Percentiles rank a stretch among this genome's conserved stretches.
Evolutionary conservation across 2,888 invertebrate genomes (phyloP).

Genomic region (Steinernema carpocapsae): DNA sequence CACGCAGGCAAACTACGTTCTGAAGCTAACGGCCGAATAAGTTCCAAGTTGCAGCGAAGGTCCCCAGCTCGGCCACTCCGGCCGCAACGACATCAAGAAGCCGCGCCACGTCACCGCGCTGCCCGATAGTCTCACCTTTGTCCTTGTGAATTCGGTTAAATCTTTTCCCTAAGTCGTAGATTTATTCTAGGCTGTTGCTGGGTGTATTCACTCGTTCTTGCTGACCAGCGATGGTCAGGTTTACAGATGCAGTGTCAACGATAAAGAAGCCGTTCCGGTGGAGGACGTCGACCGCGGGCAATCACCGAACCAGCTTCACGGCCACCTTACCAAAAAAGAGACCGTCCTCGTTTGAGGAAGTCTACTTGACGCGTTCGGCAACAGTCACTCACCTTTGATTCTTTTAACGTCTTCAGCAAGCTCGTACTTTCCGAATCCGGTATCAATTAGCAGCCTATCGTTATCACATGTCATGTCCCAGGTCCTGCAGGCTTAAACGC

Average conservation of each 20-base stretch:
- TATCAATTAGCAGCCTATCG: conserved; percentile 9
- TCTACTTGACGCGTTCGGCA: conserved; percentile 75
- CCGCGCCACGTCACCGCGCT: conserved; percentile 64
- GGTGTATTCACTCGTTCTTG: conserved; percentile 93
- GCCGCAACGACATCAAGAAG: conserved; percentile 62
- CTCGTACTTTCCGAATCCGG: conserved; percentile 3
- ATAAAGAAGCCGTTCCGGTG: conserved; percentile 91
- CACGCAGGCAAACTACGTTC: conserved; percentile 36
- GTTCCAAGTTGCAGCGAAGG: conserved; percentile 64
- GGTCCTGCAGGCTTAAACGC: too few species aligned
- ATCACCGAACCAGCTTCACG: conserved; percentile 85
- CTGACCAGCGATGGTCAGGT: conserved; percentile 82
- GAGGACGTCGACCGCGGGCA: conserved; percentile 79
- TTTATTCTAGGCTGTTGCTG: conserved; percentile 75
- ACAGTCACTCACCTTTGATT: conserved; percentile 61
- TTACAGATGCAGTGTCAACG: conserved; percentile 92
- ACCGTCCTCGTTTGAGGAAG: conserved; percentile 91
- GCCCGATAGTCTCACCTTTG: conserved; percentile 54
- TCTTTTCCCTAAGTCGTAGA: neutral
- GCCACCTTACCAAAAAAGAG: conserved; percentile 86
- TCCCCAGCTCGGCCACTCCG: conserved; percentile 67
- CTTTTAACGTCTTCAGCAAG: conserved; percentile 42
- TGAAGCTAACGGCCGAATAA: conserved; percentile 49
- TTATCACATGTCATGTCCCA: too few species aligned
- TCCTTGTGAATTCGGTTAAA: conserved; percentile 50